These are phyloP conservation scores for Penaeus japonicus DNA, from an alignment of 1,140 invertebrate species.

Conservation along the genomic window DNA sequence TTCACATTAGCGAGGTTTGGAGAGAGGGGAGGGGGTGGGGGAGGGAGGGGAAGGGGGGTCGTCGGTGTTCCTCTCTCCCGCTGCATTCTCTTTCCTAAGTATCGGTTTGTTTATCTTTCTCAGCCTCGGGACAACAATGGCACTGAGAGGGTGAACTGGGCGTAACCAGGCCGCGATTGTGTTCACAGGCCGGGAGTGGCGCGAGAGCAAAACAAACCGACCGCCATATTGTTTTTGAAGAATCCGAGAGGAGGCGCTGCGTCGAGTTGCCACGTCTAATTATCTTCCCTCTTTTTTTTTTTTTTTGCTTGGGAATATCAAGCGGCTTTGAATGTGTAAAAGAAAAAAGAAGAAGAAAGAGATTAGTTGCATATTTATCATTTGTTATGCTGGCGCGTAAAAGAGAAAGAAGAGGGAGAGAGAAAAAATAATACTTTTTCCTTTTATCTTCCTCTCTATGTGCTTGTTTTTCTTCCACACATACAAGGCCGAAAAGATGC, in stretches of 20 bases:
- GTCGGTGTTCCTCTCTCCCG: neutral
- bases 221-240: conserved; percentile 40
- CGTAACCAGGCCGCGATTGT: neutral
- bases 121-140: conserved; percentile 19
- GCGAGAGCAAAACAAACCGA: conserved; percentile 27
- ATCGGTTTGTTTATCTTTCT: conserved; percentile 17
- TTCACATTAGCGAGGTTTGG: too few relatives aligned
- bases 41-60: neutral
- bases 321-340: too few relatives aligned
- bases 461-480: too few relatives aligned
- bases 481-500: too few relatives aligned
- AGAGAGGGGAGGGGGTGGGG: neutral
- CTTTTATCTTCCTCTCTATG: too few relatives aligned
- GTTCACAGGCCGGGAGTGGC: neutral
- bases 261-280: neutral
- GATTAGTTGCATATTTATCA: too few relatives aligned
- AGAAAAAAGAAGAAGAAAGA: too few relatives aligned
- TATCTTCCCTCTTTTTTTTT: neutral
- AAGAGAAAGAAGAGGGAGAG: too few relatives aligned
- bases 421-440: too few relatives aligned
- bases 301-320: too few relatives aligned
- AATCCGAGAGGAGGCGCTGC: neutral
- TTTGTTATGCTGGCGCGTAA: too few relatives aligned
- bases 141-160: neutral
- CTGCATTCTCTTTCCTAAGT: conserved; percentile 7